These are phyloP conservation scores for Fregata magnificens DNA, from an alignment of 2,113 vertebrate genomes.

Conservation along the genomic window DNA sequence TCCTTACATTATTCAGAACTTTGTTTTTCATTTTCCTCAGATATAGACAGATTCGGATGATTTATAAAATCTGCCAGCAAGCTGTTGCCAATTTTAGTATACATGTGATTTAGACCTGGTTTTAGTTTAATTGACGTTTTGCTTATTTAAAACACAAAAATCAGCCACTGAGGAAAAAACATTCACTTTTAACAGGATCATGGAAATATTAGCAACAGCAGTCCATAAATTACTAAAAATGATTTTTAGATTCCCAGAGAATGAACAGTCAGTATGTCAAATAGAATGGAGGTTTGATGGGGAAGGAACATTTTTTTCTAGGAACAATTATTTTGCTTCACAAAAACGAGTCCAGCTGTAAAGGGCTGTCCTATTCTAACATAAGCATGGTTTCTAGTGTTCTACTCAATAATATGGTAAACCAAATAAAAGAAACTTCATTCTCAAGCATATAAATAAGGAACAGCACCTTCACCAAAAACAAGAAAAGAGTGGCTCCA, in stretches of 20 bases:
- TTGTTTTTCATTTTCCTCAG: neutral
- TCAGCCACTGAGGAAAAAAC: neutral
- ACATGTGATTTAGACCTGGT: neutral
- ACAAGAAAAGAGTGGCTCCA: neutral
- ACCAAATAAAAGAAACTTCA: neutral
- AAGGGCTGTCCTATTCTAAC: neutral
- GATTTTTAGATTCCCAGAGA: neutral
- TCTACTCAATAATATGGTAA: neutral
- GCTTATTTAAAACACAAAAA: slow-evolving; percentile 19
- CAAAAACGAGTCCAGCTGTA: neutral
- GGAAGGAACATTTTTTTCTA: neutral
- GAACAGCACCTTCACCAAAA: neutral
- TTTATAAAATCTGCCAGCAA: neutral
- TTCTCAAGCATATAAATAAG: neutral
- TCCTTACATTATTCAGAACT: neutral
- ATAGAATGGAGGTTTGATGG: neutral
- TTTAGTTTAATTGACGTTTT: slow-evolving; percentile 31
- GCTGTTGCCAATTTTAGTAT: neutral
- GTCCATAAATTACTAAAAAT: slow-evolving; percentile 27
- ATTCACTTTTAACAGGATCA: neutral
- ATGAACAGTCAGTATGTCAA: neutral
- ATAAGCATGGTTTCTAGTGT: neutral
- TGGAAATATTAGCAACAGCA: slow-evolving; percentile 24
- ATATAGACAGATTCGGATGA: neutral
- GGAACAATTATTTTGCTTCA: neutral